phyloP scores from a whole-genome alignment of 2,113 vertebrate genomes.

The Sardina pilchardus region DNA sequence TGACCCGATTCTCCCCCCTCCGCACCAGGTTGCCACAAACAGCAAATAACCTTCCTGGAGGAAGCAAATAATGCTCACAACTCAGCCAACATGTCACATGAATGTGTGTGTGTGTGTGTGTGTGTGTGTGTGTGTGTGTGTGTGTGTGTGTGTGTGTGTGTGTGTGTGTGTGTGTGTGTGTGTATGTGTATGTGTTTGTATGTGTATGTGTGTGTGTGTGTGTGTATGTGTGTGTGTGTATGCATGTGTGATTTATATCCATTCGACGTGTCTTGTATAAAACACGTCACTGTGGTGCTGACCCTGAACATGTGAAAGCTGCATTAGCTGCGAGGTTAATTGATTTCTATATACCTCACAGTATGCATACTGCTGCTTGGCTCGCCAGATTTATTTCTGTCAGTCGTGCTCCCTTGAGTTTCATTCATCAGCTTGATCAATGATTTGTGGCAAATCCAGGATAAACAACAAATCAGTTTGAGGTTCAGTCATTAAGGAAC shows the following conservation, averaged over 20 bases:
- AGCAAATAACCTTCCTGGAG: conserved; percentile 42
- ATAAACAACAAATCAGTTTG: background rate
- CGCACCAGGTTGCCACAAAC: background rate
- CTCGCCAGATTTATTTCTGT: background rate
- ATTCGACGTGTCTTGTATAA: background rate
- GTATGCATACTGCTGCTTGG: background rate
- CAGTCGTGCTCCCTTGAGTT: background rate
- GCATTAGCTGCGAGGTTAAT: background rate
- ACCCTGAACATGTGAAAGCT: background rate
- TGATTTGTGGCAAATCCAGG: background rate
- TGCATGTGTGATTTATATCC: background rate
- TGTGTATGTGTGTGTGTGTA: background rate
- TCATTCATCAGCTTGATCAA: background rate
- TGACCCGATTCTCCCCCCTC: background rate
- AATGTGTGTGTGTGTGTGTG: background rate
- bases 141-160: conserved; percentile 38
- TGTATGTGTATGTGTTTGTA: no score
- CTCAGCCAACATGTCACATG: background rate
- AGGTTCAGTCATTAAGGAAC: background rate
- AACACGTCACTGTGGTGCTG: background rate
- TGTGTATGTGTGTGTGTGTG: conserved; percentile 37
- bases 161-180: conserved; percentile 33
- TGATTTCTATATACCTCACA: background rate
- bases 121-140: conserved; percentile 38
- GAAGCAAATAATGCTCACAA: background rate